phyloP scores from a whole-genome alignment of 2,113 vertebrate genomes.

The Isichthys henryi region DNA sequence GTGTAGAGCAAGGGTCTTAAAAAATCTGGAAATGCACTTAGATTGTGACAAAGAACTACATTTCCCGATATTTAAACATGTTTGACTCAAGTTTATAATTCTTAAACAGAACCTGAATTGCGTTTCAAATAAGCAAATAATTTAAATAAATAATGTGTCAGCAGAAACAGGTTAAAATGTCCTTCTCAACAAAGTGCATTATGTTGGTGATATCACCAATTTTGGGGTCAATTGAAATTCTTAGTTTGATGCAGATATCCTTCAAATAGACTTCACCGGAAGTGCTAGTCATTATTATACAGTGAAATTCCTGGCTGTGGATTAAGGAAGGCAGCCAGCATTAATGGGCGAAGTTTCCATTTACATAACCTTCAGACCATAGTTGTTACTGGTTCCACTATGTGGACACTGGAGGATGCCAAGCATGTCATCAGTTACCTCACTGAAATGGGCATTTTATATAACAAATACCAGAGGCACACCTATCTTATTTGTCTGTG shows the following conservation, averaged over 20 bases:
- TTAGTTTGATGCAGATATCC: neutral
- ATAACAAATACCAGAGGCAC: neutral
- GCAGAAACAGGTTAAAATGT: neutral
- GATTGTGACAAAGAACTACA: neutral
- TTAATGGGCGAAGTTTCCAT: neutral
- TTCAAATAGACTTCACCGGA: neutral
- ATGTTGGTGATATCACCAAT: neutral
- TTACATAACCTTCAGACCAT: neutral
- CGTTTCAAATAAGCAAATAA: neutral
- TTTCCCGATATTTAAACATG: neutral
- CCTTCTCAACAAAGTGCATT: neutral
- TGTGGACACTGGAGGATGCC: neutral
- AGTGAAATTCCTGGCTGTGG: neutral
- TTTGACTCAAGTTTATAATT: neutral
- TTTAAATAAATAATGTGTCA: neutral
- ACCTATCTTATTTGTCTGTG: neutral
- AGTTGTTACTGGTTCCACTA: neutral
- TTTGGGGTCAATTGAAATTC: neutral
- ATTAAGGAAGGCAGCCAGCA: neutral
- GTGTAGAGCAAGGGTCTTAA: neutral
- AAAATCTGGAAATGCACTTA: neutral
- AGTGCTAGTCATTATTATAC: neutral
- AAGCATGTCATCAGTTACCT: neutral
- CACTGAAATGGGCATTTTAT: neutral
- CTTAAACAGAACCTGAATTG: neutral